Base-by-base conservation (phyloP, 2,113 vertebrate genomes). In the Mesembrinibis cayennensis region DNA sequence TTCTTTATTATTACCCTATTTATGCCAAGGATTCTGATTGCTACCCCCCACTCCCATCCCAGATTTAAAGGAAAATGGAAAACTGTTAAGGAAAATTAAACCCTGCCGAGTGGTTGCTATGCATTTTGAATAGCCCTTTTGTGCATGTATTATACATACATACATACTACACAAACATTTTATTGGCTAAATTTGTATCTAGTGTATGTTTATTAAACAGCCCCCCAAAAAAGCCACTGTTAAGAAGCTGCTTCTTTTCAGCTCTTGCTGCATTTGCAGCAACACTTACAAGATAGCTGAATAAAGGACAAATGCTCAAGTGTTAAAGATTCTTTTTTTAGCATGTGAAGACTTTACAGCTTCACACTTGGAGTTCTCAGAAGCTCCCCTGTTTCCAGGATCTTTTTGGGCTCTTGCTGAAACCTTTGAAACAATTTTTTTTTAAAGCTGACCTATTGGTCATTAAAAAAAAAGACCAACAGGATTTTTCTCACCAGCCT, bases 11-110 rank as follows among this genome's bases (percentile, higher is more conserved):
- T 94, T 95, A 95, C 93, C 91, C 91, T 76, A 90, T 95, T 94
- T 95, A 95, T 91, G 89, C 87, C 87, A 91, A 92, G 63, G 92
- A 65, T 93, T 92, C 73, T 95, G 81, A 93, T 90, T 97, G 81
- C 84, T 94, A 94, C 87, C 83, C 94, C 94, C 87, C 26, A 66
- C 89, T 93, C 87, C 67, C 78, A 91, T 65, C 93, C 89, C 91
- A 95, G 95, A 95, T 97, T 96, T 95, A 93, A 95, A 95, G 91
- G 95, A 96, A 97, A 94, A 95, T 90, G 83, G 93, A 94, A 95
- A 93, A 95, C 84, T 94, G 87, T 94, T 95, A 85, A 62, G 91
- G 94, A 96, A 96, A 95, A 97, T 96, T 95, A 97, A 95, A 95
- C 81, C 96, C 96, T 94, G 93, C 91, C 27, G 67, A 80, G 93